Evolutionary conservation across 1,140 invertebrate genomes (phyloP), one percentile per base, ranked within the genome.

Genomic region (Chionoecetes opilio): DNA sequence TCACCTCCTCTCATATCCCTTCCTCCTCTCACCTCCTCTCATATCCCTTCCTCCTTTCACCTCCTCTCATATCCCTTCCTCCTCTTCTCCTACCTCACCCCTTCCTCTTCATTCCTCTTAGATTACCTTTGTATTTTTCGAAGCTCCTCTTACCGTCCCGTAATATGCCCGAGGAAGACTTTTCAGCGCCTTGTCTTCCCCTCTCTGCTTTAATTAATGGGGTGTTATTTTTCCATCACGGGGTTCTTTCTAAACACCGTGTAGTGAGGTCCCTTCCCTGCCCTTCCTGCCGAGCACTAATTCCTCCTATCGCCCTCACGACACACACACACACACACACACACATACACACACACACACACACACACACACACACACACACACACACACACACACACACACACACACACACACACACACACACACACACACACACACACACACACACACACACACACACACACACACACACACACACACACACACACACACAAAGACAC

Each of bases 191-290:
- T 37, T 38, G n/a, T 41, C 88, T 32, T 89, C 14, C 37, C 34
- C 63, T 75, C 63, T 75, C 63, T 75, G 63, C 63, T 75, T 75
- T 75, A 75, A 75, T 75, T 75, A 75, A 75, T 75, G 63, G 63
- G 63, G n/a, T 26, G 63, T 75, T n/a, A n/a, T 63, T 75, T 75
- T 53, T 53, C 46, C 21, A 11, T 75, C 63, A n/a, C 21, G 63
- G 63, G 63, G 63, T 75, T n/a, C 63, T 26, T n/a, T 75, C n/a
- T 75, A 75, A n/a, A 75, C 63, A n/a, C 1, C 21, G 21, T 26
- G 6, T 75, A 75, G 9, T n/a, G 21, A n/a, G 63, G 63, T n/a
- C 63, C 63, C 63, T n/a, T 75, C 63, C 21, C 63, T 75, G 21
- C 11, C 63, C 63, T 11, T 21, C 63, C 2, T 75, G 21, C n/a